Evolutionary conservation across 2,888 invertebrate species (phyloP).

Genomic region (Bombyx huttoni): DNA sequence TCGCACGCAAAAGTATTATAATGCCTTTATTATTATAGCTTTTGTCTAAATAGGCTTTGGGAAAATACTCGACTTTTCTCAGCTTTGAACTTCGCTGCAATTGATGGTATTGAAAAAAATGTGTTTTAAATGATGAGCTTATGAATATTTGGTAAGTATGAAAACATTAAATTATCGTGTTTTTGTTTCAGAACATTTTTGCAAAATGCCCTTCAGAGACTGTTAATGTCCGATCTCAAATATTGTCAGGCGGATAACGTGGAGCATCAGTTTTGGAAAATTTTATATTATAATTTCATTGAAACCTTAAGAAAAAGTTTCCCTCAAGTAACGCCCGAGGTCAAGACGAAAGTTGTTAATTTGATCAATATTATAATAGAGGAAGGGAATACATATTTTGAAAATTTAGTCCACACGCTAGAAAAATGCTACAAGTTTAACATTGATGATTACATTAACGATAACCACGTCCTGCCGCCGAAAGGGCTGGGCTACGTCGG

Average conservation of each 20-base stretch:
- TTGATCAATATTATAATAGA: constrained; percentile 80
- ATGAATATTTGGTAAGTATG: too few relatives aligned
- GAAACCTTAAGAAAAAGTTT: constrained; percentile 83
- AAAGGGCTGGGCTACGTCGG: constrained; percentile 78
- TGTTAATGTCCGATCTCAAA: constrained; percentile 84
- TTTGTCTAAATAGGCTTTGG: too few relatives aligned
- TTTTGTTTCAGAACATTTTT: constrained; percentile 63
- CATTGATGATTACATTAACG: constrained; percentile 74
- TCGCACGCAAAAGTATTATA: too few relatives aligned
- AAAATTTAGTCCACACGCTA: constrained; percentile 78
- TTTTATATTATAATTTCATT: constrained; percentile 89
- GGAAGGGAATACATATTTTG: constrained; percentile 85
- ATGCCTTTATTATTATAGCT: too few relatives aligned
- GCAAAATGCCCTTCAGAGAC: constrained; percentile 76
- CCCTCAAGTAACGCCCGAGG: constrained; percentile 71
- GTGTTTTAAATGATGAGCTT: too few relatives aligned
- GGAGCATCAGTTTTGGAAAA: constrained; percentile 93
- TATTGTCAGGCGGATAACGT: constrained; percentile 90
- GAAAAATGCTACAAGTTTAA: constrained; percentile 84
- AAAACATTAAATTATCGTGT: background rate
- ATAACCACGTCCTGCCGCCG: constrained; percentile 70
- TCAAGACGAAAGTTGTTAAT: constrained; percentile 76
- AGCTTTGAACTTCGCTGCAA: too few relatives aligned
- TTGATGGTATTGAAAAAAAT: too few relatives aligned
- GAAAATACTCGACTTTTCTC: too few relatives aligned